phyloP scores from a whole-genome alignment of 2,113 vertebrate genomes.

The Barnardius zonarius region DNA sequence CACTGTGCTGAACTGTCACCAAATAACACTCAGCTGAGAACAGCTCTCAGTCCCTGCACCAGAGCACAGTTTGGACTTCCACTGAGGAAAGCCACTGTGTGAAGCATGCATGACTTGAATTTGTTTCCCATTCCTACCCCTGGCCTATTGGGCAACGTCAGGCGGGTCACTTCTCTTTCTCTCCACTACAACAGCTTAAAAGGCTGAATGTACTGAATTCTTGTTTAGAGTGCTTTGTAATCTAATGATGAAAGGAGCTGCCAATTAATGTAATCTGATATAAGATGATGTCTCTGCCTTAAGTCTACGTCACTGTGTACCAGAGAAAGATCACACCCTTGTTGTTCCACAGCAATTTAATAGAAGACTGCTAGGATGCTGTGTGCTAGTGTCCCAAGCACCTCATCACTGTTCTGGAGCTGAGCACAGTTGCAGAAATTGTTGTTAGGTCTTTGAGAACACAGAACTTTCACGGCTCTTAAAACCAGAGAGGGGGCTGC shows the following conservation, averaged over 20 bases:
- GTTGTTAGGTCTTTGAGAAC: neutral
- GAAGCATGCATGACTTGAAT: neutral
- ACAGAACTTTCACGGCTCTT: neutral
- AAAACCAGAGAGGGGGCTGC: neutral
- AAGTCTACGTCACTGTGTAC: neutral
- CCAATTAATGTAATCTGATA: neutral
- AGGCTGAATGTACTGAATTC: neutral
- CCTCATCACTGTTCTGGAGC: neutral
- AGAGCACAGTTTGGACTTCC: neutral
- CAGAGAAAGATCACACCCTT: neutral
- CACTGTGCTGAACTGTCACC: neutral
- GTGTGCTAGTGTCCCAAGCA: neutral
- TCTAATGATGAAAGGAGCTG: neutral
- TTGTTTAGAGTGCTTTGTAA: neutral
- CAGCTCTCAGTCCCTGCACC: neutral
- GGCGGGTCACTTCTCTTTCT: neutral
- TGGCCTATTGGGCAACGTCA: neutral
- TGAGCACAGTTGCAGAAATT: neutral
- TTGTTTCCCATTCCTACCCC: neutral
- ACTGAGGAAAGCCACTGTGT: neutral
- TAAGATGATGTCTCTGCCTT: neutral
- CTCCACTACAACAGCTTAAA: neutral
- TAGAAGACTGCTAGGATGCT: neutral
- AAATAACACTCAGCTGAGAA: neutral
- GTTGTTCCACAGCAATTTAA: neutral